Conservation (phyloP, 2,113 vertebrate genomes). For the Percopsis transmontana region DNA sequence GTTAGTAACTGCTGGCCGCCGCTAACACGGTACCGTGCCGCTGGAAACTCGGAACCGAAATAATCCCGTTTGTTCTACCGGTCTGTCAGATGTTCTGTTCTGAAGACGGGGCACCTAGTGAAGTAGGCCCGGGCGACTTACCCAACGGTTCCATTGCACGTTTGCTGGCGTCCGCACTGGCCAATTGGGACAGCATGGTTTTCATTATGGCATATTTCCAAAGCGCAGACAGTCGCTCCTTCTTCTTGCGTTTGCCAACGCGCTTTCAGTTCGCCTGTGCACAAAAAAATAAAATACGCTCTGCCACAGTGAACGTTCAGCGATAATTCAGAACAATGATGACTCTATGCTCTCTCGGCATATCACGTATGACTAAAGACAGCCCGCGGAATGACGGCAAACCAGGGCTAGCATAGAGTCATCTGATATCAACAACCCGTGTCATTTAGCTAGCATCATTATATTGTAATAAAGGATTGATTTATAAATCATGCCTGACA, state of each 20-base stretch:
- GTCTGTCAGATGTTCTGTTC: constrained; percentile 59
- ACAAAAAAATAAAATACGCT: constrained; percentile 42
- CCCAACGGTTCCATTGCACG: constrained; percentile 33
- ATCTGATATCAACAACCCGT: constrained; percentile 5
- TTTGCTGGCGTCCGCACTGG: constrained; percentile 19
- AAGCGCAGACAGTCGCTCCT: constrained; percentile 46
- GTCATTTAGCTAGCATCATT: constrained; percentile 4
- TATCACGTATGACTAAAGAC: constrained; percentile 1
- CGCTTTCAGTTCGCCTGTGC: constrained; percentile 50
- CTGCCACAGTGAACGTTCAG: constrained; percentile 40
- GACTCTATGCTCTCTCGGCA: constrained; percentile 42
- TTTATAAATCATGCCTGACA: constrained; percentile 14
- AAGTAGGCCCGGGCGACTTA: constrained; percentile 41
- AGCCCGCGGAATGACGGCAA: neutral
- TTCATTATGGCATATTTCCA: constrained; percentile 65
- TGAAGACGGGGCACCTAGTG: constrained; percentile 38
- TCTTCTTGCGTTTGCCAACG: constrained; percentile 47
- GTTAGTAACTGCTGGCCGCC: constrained; percentile 28
- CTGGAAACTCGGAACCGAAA: constrained; percentile 47
- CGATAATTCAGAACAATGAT: constrained; percentile 62
- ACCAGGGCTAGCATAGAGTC: neutral
- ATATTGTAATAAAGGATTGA: constrained; percentile 22
- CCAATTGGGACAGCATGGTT: constrained; percentile 56
- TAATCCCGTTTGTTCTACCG: constrained; percentile 54
- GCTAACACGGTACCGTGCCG: neutral